Percentiles rank a stretch among this genome's conserved stretches.
phyloP scores from a whole-genome alignment of 2,797 vertebrate genomes.

The Sebastes ruberrimus region DNA sequence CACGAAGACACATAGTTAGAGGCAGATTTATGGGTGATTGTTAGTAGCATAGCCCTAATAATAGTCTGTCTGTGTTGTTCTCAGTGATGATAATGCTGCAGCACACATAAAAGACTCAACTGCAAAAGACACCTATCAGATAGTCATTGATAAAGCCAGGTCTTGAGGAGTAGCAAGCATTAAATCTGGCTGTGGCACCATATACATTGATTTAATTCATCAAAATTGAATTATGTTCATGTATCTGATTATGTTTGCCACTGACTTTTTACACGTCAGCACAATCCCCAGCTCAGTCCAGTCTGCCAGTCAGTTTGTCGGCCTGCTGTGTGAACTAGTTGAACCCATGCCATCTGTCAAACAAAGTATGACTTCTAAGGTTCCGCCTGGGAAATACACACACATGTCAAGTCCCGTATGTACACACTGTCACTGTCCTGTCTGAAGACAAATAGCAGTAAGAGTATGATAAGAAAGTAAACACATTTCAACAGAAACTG shows the following conservation, averaged over 20 bases:
- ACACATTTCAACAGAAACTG: neutral
- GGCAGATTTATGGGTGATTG: slow-evolving; percentile 13
- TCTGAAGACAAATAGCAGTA: neutral
- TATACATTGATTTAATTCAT: neutral
- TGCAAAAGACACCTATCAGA: neutral
- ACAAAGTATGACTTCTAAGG: slow-evolving; percentile 12
- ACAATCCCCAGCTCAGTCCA: slow-evolving; percentile 7
- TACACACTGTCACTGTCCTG: neutral
- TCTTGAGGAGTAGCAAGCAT: neutral
- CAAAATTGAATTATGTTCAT: neutral
- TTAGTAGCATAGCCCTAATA: slow-evolving; percentile 11
- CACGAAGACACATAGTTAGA: neutral
- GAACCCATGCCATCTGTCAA: slow-evolving; percentile 45
- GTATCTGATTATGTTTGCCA: neutral
- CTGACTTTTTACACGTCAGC: slow-evolving; percentile 22
- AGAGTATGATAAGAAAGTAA: neutral
- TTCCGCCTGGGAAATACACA: slow-evolving; percentile 10
- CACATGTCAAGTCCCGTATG: neutral
- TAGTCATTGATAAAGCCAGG: neutral
- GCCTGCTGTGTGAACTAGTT: slow-evolving; percentile 27
- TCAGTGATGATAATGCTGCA: neutral
- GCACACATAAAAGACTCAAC: neutral
- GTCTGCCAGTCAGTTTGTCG: neutral
- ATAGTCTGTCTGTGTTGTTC: neutral
- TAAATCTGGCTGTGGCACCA: neutral